Evolutionary conservation across 2,113 vertebrate genomes (phyloP), one percentile per base, ranked within the genome.

Genomic region (Hippoglossus stenolepis): DNA sequence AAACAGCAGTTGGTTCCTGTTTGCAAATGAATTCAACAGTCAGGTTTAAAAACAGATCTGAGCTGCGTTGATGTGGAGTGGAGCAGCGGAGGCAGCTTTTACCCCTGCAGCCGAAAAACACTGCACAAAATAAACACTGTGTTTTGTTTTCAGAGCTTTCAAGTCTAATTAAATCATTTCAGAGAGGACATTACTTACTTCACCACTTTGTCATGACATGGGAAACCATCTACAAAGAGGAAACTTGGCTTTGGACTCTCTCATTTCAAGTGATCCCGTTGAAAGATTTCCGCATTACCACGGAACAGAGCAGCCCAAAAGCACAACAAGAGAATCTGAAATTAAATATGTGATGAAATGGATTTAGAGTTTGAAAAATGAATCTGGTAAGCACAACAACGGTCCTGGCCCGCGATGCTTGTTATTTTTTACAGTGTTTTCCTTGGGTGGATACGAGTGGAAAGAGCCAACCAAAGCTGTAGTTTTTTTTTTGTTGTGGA

Each of bases 331-430:
- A 74, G 62, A 49, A 80, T 53, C 20, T 13, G 24, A 65, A n/a
- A 66, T 73, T 76, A 54, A 80, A 76, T 61, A 73, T 23, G 53
- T 77, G 73, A 67, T 68, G 59, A 84, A 77, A 86, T 70, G 2
- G 63, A 62, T 21, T 61, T 28, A 5, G 47, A 54, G 23, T 75
- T 63, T 81, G 74, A 70, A 75, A 75, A 82, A 76, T 51, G 58
- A 72, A 18, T 53, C 45, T 49, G 43, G 78, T 70, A 54, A 70
- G 31, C 14, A 4, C n/a, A 3, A 54, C 40, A 31, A 6, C 43
- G 47, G 54, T 64, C 20, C 58, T 68, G 59, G 15, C 62, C 65
- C 71, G 38, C 49, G 56, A 23, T 69, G 35, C 66, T 72, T 77
- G 24, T 85, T 79, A 56, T 64, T 76, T 79, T 68, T 70, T 68